Conservation (phyloP, 2,797 vertebrate species). For the Galaxias olidus region DNA sequence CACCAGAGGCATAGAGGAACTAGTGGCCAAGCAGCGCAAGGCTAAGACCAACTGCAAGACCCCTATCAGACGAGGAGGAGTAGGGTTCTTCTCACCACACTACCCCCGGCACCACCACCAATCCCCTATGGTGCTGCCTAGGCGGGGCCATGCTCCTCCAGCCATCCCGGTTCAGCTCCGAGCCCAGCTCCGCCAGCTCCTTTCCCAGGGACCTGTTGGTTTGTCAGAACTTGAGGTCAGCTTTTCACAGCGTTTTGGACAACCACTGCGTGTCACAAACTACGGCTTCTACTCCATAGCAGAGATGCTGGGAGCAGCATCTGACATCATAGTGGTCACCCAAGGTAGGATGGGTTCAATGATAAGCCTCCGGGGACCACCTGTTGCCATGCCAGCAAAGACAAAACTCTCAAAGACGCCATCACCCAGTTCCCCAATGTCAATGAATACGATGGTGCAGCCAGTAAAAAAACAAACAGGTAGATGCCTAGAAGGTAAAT, state of each 20-base stretch:
- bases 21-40: conserved; percentile 81
- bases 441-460: no score
- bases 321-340: conserved; percentile 76
- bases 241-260: conserved; percentile 78
- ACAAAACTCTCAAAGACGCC: conserved; percentile 6
- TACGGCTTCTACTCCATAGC: conserved; percentile 84
- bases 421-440: no score
- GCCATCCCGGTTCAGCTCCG: conserved; percentile 77
- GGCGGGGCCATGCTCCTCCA: conserved; percentile 58
- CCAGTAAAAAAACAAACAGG: no score
- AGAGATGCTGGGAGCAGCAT: conserved; percentile 78
- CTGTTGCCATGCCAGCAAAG: conserved; percentile 10
- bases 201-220: conserved; percentile 78
- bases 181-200: conserved; percentile 81
- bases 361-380: conserved; percentile 69
- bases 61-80: neutral
- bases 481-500: no score
- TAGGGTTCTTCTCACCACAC: conserved; percentile 34
- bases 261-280: conserved; percentile 68
- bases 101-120: no score
- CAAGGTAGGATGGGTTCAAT: conserved; percentile 81
- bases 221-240: conserved; percentile 79
- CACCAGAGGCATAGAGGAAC: conserved; percentile 79
- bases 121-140: conserved; percentile 54
- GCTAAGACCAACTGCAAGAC: conserved; percentile 44